Base-by-base conservation (phyloP, 2,888 invertebrate genomes). In the Alentia gelatinosa region DNA sequence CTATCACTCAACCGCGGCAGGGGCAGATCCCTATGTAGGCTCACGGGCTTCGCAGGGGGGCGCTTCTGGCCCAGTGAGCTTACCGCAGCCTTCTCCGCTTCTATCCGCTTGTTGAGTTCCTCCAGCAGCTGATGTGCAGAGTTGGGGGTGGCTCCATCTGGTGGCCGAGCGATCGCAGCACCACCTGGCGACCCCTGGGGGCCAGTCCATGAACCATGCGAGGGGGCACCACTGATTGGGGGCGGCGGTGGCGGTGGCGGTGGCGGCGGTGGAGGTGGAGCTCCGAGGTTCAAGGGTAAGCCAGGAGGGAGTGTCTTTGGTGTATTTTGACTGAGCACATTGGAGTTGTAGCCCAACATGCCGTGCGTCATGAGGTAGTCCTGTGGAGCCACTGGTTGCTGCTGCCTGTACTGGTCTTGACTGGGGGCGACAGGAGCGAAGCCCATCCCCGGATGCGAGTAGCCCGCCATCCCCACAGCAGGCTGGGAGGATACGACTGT, bases 241-340 rank as follows among this genome's bases (percentile, higher is more conserved):
- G 37, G 37, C 35, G 79, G 19, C n/a, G 37, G 40, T 15, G 68
- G 88, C 12, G 75, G 30, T 26, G 42, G 56, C 40, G 37, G 56
- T 56, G 56, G 75, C 50, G 33, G 84, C n/a, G 68, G 84, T 79
- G 56, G 86, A 74, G 50, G 47, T 7, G 47, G 26, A 86, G 19
- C 47, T 47, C 86, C 79, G 0, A 79, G 79, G 35, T 35, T 79
- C 15, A 39, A 39, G 79, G 79, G 79, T 19, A 79, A 33, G 37
- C 92, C 92, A 92, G 91, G 91, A 92, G 92, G 91, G 92, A 92
- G 92, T 91, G 91, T 86, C 90, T 92, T 90, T 50, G 90, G 40
- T 92, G 91, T 91, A 92, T 92, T 92, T 92, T 83, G 92, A 74
- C 74, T 30, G 15, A 47, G 1, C 5, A 47, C 7, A 50, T 30